phyloP scores from a whole-genome alignment of 2,797 vertebrate species.

The Poecile montanus region DNA sequence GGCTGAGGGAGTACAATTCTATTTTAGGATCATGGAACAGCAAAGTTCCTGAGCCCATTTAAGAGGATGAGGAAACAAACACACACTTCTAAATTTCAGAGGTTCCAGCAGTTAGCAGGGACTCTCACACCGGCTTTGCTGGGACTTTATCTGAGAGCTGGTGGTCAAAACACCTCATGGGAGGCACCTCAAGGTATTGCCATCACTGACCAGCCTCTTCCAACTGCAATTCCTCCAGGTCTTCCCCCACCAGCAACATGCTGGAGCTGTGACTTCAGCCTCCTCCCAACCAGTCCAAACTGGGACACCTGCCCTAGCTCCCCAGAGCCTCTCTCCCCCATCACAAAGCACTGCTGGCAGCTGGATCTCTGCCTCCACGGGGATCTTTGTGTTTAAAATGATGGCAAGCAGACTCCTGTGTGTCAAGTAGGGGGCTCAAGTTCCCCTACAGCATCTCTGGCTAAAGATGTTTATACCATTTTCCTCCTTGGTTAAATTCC shows the following conservation, averaged over 20 bases:
- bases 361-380: not conserved
- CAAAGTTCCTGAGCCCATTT: not conserved
- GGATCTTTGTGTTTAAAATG: not conserved
- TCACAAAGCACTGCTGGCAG: not conserved
- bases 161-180: no score
- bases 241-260: not conserved
- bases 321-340: not conserved
- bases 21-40: not conserved
- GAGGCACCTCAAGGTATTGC: accelerated
- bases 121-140: not conserved
- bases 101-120: not conserved
- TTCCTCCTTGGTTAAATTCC: not conserved
- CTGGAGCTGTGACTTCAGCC: not conserved
- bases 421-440: not conserved
- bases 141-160: not conserved
- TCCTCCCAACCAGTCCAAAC: not conserved
- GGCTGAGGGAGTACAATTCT: not conserved
- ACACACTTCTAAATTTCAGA: not conserved
- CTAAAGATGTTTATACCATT: not conserved
- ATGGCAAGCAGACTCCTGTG: not conserved
- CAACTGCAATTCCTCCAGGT: accelerated
- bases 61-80: not conserved
- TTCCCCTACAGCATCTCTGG: not conserved
- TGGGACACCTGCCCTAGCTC: not conserved
- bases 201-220: not conserved